Conservation (phyloP, 2,113 vertebrate genomes). For the Lucifuga dentata region DNA sequence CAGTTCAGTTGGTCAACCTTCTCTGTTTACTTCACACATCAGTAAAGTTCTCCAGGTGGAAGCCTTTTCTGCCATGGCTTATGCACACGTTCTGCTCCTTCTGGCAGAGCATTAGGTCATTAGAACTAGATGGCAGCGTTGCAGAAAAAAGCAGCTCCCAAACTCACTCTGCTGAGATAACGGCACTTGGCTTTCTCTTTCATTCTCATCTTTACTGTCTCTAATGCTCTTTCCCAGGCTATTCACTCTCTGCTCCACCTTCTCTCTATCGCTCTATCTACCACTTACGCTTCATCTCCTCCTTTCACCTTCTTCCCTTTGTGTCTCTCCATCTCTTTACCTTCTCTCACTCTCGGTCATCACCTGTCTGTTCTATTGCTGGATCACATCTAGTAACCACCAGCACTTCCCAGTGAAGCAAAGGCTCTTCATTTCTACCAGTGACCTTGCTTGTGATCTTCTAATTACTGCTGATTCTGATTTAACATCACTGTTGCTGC, state of each 20-base stretch:
- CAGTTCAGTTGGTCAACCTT: conserved; percentile 17
- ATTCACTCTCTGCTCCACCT: conserved; percentile 11
- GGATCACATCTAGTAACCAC: conserved; percentile 46
- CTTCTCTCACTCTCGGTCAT: conserved; percentile 32
- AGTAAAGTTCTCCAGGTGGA: conserved; percentile 36
- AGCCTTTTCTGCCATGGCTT: conserved; percentile 41
- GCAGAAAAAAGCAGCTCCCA: conserved; percentile 42
- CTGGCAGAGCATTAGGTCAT: conserved; percentile 49
- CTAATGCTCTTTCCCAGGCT: conserved; percentile 33
- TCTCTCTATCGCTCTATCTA: conserved; percentile 11
- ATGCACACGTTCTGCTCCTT: conserved; percentile 34
- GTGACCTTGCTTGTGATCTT: conserved; percentile 68
- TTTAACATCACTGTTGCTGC: no score
- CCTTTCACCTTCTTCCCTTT: conserved; percentile 20
- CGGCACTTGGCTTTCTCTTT: conserved; percentile 24
- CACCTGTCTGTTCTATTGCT: conserved; percentile 33
- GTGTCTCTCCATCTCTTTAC: conserved; percentile 17
- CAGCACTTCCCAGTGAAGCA: conserved; percentile 31
- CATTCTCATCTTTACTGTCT: conserved; percentile 19
- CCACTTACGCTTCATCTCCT: conserved; percentile 34
- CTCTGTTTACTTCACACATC: conserved; percentile 40
- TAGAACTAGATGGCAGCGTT: conserved; percentile 58
- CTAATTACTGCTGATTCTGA: no score
- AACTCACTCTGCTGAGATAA: conserved; percentile 54
- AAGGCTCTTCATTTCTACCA: conserved; percentile 29